Base-by-base conservation (phyloP, 2,888 invertebrate species). In the Erynnis tages region DNA sequence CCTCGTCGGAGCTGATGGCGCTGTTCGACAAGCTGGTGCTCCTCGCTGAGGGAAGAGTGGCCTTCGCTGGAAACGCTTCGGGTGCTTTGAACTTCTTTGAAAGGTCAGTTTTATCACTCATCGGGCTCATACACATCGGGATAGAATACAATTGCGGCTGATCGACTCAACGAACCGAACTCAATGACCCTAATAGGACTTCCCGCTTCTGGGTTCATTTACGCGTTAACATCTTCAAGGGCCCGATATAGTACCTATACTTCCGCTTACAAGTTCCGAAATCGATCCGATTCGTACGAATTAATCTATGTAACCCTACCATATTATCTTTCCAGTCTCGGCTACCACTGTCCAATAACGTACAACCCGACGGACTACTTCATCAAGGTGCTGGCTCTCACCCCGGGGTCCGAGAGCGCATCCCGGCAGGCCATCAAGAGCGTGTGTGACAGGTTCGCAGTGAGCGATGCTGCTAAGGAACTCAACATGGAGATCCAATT, bases 311-410 rank as follows among this genome's bases (percentile, higher is more conserved):
- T n/a, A n/a, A n/a, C n/a, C n/a, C n/a, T n/a, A n/a, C n/a, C n/a
- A 35, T n/a, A 17, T 27, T 49, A 10, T 41, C 4, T 29, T 49
- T 43, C 1, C 76, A 94, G 94, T 48, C 83, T 93, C 41, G 95
- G 95, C 7, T 94, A 94, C 76, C 84, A 90, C 30, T 96, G 96
- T 63, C 97, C 97, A 0, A 84, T 91, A 25, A 94, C 94, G 44
- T 97, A 94, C 85, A 98, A 97, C 76, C 96, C 97, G 0, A 97
- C 97, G 0, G 98, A 98, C 74, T 96, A 95, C 82, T 93, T 96
- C 68, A 95, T 98, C 59, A 93, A 95, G 62, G 94, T 94, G 0
- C 77, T 98, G 58, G 96, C 97, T 0, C 90, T 94, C 1, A 93
- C 94, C 14, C 95, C 96, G 0, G 95, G 94, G 2, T 92, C 93